Conservation (phyloP, 2,888 invertebrate genomes). For the Rhynchonema sp. region DNA sequence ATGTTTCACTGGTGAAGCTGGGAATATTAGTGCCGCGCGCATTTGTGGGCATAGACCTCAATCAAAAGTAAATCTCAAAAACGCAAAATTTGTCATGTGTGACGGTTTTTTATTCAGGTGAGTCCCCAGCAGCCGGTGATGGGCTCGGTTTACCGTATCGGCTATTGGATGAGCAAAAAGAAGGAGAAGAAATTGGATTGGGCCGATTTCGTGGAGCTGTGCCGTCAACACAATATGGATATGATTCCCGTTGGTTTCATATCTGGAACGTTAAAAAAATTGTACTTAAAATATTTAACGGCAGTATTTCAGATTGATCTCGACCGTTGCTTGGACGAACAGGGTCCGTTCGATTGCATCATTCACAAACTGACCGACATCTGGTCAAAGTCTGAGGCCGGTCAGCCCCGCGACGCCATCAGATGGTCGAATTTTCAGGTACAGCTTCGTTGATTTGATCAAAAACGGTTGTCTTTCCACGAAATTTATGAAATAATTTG, state of each 20-base stretch:
- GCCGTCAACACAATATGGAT: not conserved
- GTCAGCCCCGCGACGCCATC: not conserved
- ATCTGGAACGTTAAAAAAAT: not conserved
- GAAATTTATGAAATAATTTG: not conserved
- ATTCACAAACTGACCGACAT: not conserved
- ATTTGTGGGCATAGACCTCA: no score
- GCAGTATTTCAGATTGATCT: not conserved
- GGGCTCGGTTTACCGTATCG: not conserved
- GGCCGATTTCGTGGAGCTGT: not conserved
- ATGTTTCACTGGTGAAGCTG: no score
- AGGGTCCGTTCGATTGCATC: not conserved
- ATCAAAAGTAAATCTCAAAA: no score
- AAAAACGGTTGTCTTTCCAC: not conserved
- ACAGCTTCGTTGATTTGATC: no score
- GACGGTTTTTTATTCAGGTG: no score
- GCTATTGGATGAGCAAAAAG: not conserved
- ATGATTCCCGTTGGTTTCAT: not conserved
- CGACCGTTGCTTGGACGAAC: not conserved
- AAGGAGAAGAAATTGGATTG: not conserved
- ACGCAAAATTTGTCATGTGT: no score
- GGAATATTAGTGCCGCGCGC: no score
- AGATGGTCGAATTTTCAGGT: not conserved
- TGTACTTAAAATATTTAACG: not conserved
- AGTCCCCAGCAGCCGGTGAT: no score
- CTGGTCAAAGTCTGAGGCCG: not conserved